Percentiles rank a stretch among this genome's conserved stretches.
Conservation (phyloP, 2,113 vertebrate species). For the Alouatta palliata region DNA sequence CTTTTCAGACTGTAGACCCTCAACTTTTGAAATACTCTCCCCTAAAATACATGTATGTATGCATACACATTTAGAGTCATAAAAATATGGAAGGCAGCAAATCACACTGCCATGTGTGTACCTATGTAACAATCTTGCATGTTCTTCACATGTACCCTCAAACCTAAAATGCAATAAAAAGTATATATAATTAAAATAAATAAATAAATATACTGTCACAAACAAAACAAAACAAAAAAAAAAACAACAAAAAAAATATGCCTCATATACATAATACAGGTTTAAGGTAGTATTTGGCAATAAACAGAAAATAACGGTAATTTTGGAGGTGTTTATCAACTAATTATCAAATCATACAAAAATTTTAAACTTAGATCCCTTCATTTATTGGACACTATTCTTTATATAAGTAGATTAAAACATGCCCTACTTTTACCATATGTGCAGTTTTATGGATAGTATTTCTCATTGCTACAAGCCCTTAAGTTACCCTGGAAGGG, state of each 20-base stretch:
- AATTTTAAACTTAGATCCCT: not conserved
- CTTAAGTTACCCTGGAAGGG: not conserved
- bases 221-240: no score
- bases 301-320: constrained; percentile 21
- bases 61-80: not conserved
- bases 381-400: not conserved
- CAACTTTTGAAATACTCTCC: not conserved
- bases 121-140: no score
- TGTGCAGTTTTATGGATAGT: not conserved
- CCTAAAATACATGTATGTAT: not conserved
- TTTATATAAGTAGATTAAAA: not conserved
- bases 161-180: no score
- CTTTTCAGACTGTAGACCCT: not conserved
- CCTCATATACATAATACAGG: not conserved
- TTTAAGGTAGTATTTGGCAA: not conserved
- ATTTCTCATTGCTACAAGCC: not conserved
- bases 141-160: no score
- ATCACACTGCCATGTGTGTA: no score
- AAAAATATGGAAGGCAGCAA: no score
- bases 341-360: not conserved
- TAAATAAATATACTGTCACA: no score
- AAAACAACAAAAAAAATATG: no score
- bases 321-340: not conserved
- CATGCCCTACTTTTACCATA: not conserved
- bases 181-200: no score